These are phyloP conservation scores for Tyria jacobaeae DNA, from an alignment of 2,888 invertebrate genomes.

Conservation along the genomic window DNA sequence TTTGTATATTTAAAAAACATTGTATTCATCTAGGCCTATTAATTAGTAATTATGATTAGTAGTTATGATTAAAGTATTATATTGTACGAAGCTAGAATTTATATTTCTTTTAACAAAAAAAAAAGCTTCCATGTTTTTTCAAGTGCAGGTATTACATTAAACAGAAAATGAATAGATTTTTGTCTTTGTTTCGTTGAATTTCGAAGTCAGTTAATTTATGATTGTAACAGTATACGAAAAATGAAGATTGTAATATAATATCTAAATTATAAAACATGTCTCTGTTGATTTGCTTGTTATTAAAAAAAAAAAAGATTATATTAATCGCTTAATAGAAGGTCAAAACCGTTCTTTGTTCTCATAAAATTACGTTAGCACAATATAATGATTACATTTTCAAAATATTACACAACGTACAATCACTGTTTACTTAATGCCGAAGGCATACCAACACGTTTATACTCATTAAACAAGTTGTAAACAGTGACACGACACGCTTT, in stretches of 20 bases:
- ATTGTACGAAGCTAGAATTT: constrained; percentile 11
- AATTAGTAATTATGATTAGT: constrained; percentile 14
- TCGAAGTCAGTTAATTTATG: background rate
- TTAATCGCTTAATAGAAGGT: constrained; percentile 9
- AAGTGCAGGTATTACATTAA: constrained; percentile 25
- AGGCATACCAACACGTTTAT: too few relatives aligned
- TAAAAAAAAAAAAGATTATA: constrained; percentile 3
- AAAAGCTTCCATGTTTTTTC: constrained; percentile 13
- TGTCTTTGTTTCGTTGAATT: background rate
- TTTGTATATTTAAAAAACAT: background rate
- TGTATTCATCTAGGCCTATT: background rate
- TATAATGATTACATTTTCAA: too few relatives aligned
- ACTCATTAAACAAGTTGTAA: too few relatives aligned
- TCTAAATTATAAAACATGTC: background rate
- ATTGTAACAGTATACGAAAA: constrained; percentile 23
- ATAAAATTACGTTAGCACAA: too few relatives aligned
- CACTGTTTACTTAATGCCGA: too few relatives aligned
- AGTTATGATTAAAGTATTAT: constrained; percentile 27
- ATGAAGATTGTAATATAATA: constrained; percentile 8
- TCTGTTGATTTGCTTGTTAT: constrained; percentile 6
- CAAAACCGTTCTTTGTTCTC: too few relatives aligned
- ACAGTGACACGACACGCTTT: too few relatives aligned
- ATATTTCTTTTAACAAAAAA: constrained; percentile 13
- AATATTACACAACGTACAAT: too few relatives aligned
- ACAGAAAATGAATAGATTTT: constrained; percentile 4